These are phyloP conservation scores for Benthosema pterotum DNA, from an alignment of 2,797 vertebrate species.

Conservation along the genomic window DNA sequence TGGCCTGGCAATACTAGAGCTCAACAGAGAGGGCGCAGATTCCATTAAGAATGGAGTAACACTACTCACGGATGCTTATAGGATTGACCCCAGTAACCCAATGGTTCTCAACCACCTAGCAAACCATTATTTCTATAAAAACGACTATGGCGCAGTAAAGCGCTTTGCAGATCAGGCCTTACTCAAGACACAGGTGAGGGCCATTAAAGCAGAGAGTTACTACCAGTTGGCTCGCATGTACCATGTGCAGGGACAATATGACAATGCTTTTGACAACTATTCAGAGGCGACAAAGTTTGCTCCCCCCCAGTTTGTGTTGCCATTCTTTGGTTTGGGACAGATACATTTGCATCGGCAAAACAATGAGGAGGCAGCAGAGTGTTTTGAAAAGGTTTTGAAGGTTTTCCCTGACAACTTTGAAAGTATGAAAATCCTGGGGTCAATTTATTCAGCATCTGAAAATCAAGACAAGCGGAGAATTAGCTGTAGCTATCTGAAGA, in stretches of 20 bases:
- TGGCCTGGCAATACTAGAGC: constrained; percentile 95
- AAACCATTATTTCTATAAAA: constrained; percentile 99
- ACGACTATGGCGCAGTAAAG: constrained; percentile 99
- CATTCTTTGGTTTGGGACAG: constrained; percentile 97
- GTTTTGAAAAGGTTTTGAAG: constrained; percentile 98
- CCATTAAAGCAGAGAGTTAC: constrained; percentile 99
- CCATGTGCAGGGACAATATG: constrained; percentile 99
- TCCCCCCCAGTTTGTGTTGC: constrained; percentile 95
- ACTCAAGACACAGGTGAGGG: constrained; percentile 98
- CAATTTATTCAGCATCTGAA: constrained; percentile 95
- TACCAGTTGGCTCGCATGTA: constrained; percentile 97
- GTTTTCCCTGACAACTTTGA: constrained; percentile 99
- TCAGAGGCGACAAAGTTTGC: constrained; percentile 99
- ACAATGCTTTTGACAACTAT: constrained; percentile 99
- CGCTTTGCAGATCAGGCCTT: constrained; percentile 96
- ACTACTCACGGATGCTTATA: constrained; percentile 95
- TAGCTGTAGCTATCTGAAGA: constrained; percentile 97
- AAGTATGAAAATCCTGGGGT: constrained; percentile 99
- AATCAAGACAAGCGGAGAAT: constrained; percentile 98
- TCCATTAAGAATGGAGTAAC: constrained; percentile 99
- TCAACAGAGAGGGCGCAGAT: constrained; percentile 98
- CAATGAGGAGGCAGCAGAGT: constrained; percentile 97
- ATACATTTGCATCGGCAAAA: constrained; percentile 98
- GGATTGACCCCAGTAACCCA: constrained; percentile 98
- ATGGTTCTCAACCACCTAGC: constrained; percentile 99